Evolutionary conservation across 2,797 vertebrate genomes (phyloP).

Genomic region (Scarus forsteni): DNA sequence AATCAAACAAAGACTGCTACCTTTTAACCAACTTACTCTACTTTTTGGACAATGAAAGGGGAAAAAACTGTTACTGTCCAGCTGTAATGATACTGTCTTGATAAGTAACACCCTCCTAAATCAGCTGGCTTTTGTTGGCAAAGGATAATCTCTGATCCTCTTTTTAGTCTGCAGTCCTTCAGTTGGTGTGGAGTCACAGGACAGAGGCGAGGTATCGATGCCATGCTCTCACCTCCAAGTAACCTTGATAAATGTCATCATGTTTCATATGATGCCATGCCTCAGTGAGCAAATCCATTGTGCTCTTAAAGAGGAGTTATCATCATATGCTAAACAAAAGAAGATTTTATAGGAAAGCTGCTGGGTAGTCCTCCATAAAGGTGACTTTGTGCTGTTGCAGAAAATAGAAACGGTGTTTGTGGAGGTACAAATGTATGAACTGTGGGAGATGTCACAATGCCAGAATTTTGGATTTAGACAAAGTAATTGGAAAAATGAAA

Average conservation of each 20-base stretch:
- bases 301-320: conserved; percentile 46
- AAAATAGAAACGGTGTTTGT: not conserved
- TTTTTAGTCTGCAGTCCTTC: conserved; percentile 7
- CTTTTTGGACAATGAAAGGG: conserved; percentile 6
- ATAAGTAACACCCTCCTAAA: conserved; percentile 14
- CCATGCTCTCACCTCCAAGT: conserved; percentile 34
- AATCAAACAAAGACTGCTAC: conserved; percentile 8
- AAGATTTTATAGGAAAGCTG: conserved; percentile 1
- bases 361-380: conserved; percentile 1
- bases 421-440: too few species aligned
- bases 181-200: conserved; percentile 43
- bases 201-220: conserved; percentile 38
- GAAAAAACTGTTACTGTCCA: not conserved
- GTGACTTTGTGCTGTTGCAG: conserved; percentile 33
- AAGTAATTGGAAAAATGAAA: too few species aligned
- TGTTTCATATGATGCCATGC: conserved; percentile 44
- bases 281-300: conserved; percentile 43
- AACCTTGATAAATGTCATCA: conserved; percentile 45
- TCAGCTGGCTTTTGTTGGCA: conserved; percentile 31
- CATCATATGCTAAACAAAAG: conserved; percentile 21
- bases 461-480: too few species aligned
- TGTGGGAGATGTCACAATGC: too few species aligned
- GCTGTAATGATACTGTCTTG: not conserved
- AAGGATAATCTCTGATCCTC: conserved; percentile 5
- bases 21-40: not conserved